Conservation (phyloP, 2,113 vertebrate species). For the Orientallactaga bullata region DNA sequence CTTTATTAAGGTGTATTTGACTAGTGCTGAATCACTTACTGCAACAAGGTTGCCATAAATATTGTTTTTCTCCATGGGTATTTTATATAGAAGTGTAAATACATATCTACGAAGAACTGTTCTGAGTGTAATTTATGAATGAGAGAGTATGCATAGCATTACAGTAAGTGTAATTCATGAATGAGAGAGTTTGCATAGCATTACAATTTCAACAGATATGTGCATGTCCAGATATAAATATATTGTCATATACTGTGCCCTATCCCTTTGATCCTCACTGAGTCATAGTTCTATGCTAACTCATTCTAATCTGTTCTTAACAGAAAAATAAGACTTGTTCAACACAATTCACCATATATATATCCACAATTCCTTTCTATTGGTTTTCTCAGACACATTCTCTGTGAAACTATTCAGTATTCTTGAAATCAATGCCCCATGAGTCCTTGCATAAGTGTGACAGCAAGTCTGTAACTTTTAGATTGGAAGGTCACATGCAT, state of each 20-base stretch:
- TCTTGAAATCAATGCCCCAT: not conserved
- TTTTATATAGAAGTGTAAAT: not conserved
- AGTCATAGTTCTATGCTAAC: not conserved
- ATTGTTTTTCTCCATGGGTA: not conserved
- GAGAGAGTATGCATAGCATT: not conserved
- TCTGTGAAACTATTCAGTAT: too few relatives aligned
- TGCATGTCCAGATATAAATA: not conserved
- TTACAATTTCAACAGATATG: not conserved
- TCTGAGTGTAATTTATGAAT: not conserved
- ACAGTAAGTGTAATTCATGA: not conserved
- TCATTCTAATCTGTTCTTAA: not conserved
- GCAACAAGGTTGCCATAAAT: not conserved
- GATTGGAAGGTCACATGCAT: not conserved
- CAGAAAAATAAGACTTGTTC: too few relatives aligned
- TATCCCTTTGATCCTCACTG: not conserved
- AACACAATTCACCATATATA: too few relatives aligned
- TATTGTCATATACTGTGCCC: too few relatives aligned
- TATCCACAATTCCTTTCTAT: too few relatives aligned
- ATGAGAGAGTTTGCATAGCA: not conserved
- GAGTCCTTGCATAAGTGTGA: not conserved
- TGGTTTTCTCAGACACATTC: too few relatives aligned
- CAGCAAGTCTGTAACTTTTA: not conserved
- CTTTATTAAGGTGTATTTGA: not conserved
- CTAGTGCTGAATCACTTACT: not conserved
- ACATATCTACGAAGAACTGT: not conserved